These are phyloP conservation scores for Odobenus rosmarus DNA, from an alignment of 2,113 vertebrate genomes.

Conservation along the genomic window DNA sequence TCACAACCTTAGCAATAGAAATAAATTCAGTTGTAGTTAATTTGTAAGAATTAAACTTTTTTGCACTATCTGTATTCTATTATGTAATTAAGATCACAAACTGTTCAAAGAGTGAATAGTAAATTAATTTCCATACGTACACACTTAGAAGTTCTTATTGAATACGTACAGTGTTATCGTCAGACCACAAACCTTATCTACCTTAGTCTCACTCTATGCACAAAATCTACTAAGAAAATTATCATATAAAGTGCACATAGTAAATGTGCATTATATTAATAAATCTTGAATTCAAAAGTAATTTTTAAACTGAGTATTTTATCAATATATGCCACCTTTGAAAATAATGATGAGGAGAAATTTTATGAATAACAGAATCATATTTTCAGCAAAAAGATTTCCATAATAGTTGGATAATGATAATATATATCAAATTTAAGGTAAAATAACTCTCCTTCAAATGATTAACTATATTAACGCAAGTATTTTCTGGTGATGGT, in stretches of 20 bases:
- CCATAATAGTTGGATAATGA: background rate
- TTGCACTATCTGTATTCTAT: background rate
- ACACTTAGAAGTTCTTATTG: background rate
- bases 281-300: background rate
- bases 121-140: background rate
- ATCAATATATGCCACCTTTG: background rate
- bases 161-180: background rate
- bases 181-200: background rate
- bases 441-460: background rate
- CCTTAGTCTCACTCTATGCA: background rate
- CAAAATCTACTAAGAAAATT: background rate
- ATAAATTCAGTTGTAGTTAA: background rate
- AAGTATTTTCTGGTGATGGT: background rate
- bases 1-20: background rate
- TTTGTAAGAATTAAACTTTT: background rate
- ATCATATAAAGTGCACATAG: background rate
- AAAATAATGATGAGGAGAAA: background rate
- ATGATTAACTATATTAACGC: background rate
- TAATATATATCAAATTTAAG: background rate
- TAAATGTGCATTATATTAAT: background rate
- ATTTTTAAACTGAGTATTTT: background rate
- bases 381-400: background rate
- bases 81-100: background rate
- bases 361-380: background rate
- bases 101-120: background rate